Evolutionary conservation across 2,888 invertebrate genomes (phyloP).

Genomic region (Yponomeuta evonymella): DNA sequence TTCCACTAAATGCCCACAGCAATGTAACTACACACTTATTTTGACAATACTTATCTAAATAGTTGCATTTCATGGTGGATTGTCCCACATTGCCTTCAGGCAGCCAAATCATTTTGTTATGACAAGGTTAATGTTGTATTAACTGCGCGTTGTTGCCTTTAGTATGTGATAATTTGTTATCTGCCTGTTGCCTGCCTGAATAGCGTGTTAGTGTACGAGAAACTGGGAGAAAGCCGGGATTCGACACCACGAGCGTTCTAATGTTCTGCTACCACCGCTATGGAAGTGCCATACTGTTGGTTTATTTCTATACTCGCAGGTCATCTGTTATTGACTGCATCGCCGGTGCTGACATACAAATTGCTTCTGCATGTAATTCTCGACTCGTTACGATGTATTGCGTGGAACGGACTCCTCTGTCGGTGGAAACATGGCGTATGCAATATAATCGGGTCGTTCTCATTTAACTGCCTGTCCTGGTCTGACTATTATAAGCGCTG

Average conservation of each 20-base stretch:
- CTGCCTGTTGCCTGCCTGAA: too few relatives aligned
- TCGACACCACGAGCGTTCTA: too few relatives aligned
- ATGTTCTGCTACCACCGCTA: background rate
- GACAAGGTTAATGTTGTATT: background rate
- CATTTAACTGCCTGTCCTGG: too few relatives aligned
- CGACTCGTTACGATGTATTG: background rate
- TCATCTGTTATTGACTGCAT: background rate
- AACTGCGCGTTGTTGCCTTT: background rate
- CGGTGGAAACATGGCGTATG: too few relatives aligned
- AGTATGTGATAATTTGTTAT: background rate
- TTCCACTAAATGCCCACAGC: background rate
- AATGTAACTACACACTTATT: background rate
- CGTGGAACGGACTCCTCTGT: background rate
- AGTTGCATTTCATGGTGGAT: background rate
- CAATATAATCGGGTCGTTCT: too few relatives aligned
- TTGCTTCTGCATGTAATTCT: background rate
- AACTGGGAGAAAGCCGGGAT: too few relatives aligned
- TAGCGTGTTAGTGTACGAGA: too few relatives aligned
- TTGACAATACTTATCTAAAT: background rate
- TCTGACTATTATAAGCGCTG: too few relatives aligned
- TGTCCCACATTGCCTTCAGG: background rate
- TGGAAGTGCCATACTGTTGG: background rate
- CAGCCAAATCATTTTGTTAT: background rate
- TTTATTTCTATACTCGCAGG: background rate
- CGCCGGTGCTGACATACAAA: background rate